Conservation (phyloP, 53 echinoderm and acorn worm genomes). For the Astropecten irregularis region DNA sequence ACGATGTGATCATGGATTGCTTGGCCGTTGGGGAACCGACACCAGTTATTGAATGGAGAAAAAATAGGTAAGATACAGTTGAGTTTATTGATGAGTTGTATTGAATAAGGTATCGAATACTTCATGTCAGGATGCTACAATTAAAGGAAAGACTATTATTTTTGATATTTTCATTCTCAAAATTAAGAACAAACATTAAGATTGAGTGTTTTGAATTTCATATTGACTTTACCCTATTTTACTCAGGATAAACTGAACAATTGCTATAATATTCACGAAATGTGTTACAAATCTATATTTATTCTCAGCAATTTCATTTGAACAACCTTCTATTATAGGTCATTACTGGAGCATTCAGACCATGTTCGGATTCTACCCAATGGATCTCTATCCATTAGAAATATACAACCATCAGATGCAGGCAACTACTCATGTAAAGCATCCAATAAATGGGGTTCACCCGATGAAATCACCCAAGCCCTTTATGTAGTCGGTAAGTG, state of each 20-base stretch:
- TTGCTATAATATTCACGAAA: too few relatives aligned
- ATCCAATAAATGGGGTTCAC: conserved; percentile 81
- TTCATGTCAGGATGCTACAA: neutral
- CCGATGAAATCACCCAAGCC: conserved; percentile 83
- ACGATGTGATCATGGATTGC: conserved; percentile 81
- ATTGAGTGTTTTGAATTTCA: too few relatives aligned
- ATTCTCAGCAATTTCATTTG: too few relatives aligned
- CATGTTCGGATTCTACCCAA: conserved; percentile 64
- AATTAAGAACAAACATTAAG: too few relatives aligned
- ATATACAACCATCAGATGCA: conserved; percentile 75
- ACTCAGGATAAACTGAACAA: too few relatives aligned
- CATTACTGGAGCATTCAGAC: conserved; percentile 39
- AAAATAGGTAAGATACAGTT: conserved; percentile 81
- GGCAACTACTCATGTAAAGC: conserved; percentile 94
- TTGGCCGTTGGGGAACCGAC: conserved; percentile 84
- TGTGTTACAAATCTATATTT: too few relatives aligned
- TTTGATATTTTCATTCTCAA: too few relatives aligned
- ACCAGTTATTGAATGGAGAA: conserved; percentile 87
- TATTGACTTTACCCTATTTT: too few relatives aligned
- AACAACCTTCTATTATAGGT: too few relatives aligned
- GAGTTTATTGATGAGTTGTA: too few relatives aligned
- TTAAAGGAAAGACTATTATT: neutral
- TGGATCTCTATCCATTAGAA: conserved; percentile 76
- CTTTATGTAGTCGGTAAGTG: conserved; percentile 92
- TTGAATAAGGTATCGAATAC: too few relatives aligned